Base-by-base conservation (phyloP, 2,797 vertebrate species). In the Petrocephalus schoutedeni region DNA sequence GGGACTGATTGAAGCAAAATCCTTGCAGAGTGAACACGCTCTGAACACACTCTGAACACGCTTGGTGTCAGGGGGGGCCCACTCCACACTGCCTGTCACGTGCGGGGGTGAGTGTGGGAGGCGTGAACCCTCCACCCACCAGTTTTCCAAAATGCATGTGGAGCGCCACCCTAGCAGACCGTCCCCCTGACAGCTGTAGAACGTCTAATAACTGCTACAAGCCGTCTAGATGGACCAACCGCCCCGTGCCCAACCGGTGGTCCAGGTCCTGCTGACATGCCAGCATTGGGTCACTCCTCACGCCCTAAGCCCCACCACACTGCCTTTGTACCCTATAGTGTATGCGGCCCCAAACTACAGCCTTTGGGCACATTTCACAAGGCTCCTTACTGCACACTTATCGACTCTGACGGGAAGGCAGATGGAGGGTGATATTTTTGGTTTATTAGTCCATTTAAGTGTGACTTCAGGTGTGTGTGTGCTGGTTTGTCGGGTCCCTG, bases 381-480 rank as follows among this genome's bases (percentile, higher is more conserved):
- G 49, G 8, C 41, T 53, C 36, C 77, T 82, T 51, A 82, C 21
- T 49, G n/a, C n/a, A 82, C 49, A 49, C 14, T 51, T 82, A 82
- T 49, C 41, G 16, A 9, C 77, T 19, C 36, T 53, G 77, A 49
- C 45, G 36, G 36, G 49, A n/a, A 51, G 19, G 77, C 77, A 82
- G 49, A 82, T 82, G 41, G 36, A 19, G 8, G 10, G n/a, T 16
- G 41, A 82, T 49, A 49, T 49, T 82, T 82, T 41, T 23, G 49
- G 41, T 49, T 41, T 82, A 82, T 82, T 82, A 82, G 45, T 51
- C 51, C 77, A 82, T 82, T 82, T 82, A 82, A 82, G 51, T 82
- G 77, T 49, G 51, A 45, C 51, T 82, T 82, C 5, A 12, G 28
- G 36, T 74, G 67, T 74, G 19, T 74, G 28, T 41, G 67, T 36